Conservation (phyloP, 2,888 invertebrate species). For the Apotomis capreana region DNA sequence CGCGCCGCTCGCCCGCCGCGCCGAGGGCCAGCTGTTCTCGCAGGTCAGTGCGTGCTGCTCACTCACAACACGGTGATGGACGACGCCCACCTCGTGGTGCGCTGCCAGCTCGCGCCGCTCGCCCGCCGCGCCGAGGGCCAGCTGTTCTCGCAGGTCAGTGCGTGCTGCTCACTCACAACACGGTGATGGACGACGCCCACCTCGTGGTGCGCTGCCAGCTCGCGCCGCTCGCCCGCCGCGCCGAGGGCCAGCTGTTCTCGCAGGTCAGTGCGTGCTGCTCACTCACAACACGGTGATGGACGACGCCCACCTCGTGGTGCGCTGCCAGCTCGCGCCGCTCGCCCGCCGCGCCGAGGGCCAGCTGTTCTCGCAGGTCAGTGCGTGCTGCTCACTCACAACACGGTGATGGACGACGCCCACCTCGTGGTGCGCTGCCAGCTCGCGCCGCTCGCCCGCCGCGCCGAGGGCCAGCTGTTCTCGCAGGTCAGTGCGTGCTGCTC, state of each 20-base stretch:
- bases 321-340: slow-evolving; percentile 92
- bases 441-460: slow-evolving; percentile 87
- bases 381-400: too few species aligned
- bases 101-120: slow-evolving; percentile 92
- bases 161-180: too few species aligned
- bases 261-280: slow-evolving; percentile 86
- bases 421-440: slow-evolving; percentile 95
- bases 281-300: slow-evolving; percentile 89
- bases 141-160: slow-evolving; percentile 94
- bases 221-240: slow-evolving; percentile 87
- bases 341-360: slow-evolving; percentile 91
- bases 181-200: slow-evolving; percentile 97
- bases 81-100: slow-evolving; percentile 95
- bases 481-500: slow-evolving; percentile 86
- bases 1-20: slow-evolving; percentile 87
- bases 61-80: slow-evolving; percentile 89
- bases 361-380: slow-evolving; percentile 94
- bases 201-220: slow-evolving; percentile 95
- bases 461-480: slow-evolving; percentile 94
- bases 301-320: slow-evolving; percentile 95
- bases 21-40: slow-evolving; percentile 94
- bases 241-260: slow-evolving; percentile 94
- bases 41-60: slow-evolving; percentile 86
- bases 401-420: slow-evolving; percentile 97
- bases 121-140: slow-evolving; percentile 91